Percentiles rank a stretch among this genome's conserved stretches.
These are phyloP conservation scores for Toxonevra muliebris DNA, from an alignment of 2,888 invertebrate genomes.

Conservation along the genomic window DNA sequence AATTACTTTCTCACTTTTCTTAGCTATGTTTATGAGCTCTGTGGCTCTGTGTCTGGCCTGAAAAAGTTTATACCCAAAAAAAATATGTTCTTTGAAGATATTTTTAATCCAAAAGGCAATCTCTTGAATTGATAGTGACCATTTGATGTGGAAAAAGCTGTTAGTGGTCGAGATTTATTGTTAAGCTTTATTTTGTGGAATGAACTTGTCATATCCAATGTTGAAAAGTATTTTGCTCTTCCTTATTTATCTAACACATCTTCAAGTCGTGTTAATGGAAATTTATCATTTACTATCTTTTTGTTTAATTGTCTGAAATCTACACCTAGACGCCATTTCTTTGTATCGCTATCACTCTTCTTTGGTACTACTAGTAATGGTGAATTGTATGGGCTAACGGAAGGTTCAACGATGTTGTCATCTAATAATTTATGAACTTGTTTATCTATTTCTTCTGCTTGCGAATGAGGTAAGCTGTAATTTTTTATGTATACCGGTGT, in stretches of 20 bases:
- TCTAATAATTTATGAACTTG: no score
- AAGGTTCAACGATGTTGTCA: no score
- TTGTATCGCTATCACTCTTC: slow-evolving; percentile 10
- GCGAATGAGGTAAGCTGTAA: slow-evolving; percentile 24
- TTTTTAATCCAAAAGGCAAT: slow-evolving; percentile 17
- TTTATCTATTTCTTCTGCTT: no score
- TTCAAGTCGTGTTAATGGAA: slow-evolving; percentile 19
- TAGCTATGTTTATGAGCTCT: background rate
- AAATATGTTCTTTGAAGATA: slow-evolving; percentile 11
- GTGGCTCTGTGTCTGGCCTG: background rate
- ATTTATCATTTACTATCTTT: no score
- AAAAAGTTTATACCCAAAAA: no score
- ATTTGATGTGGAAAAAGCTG: slow-evolving; percentile 23
- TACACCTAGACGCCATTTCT: slow-evolving; percentile 25
- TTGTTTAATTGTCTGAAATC: slow-evolving; percentile 24
- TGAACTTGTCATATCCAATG: slow-evolving; percentile 23
- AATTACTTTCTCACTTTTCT: background rate
- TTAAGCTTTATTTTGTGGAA: slow-evolving; percentile 19
- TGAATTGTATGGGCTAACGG: no score
- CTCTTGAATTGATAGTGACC: slow-evolving; percentile 23
- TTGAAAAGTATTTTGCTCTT: slow-evolving; percentile 24
- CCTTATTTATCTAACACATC: slow-evolving; percentile 18
- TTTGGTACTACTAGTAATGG: slow-evolving; percentile 22
- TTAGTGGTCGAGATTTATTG: slow-evolving; percentile 15
- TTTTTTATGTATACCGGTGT: slow-evolving; percentile 21